These are phyloP conservation scores for Neoscelio sp. DNA, from an alignment of 2,888 invertebrate species.

Conservation along the genomic window DNA sequence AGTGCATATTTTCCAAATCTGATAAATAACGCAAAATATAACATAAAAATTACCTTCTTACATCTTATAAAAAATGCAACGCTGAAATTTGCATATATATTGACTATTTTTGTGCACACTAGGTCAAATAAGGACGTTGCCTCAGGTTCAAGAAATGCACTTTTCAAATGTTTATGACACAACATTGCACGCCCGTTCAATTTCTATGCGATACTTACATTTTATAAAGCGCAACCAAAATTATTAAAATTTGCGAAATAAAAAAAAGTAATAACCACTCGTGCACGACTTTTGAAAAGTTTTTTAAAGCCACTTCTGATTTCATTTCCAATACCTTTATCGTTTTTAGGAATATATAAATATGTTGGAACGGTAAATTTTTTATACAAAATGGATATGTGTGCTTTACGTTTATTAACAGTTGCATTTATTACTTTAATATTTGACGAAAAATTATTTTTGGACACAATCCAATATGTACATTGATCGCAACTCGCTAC, in stretches of 20 bases:
- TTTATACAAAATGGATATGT: slow-evolving; percentile 21
- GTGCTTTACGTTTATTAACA: slow-evolving; percentile 43
- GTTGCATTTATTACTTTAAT: slow-evolving; percentile 45
- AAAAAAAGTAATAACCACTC: background rate
- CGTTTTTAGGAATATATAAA: background rate
- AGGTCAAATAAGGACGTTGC: slow-evolving; percentile 54
- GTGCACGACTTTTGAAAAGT: slow-evolving; percentile 5
- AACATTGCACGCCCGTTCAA: slow-evolving; percentile 5
- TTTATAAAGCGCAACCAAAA: slow-evolving; percentile 36
- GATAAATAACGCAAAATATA: too few species aligned
- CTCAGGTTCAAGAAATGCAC: slow-evolving; percentile 28
- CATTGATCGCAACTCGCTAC: slow-evolving; percentile 39
- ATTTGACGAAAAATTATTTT: slow-evolving; percentile 42
- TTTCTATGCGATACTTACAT: slow-evolving; percentile 12
- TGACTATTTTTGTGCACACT: slow-evolving; percentile 51
- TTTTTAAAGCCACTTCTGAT: slow-evolving; percentile 18
- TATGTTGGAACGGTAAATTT: slow-evolving; percentile 29
- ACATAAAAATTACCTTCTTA: slow-evolving; percentile 41
- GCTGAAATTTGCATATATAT: slow-evolving; percentile 57
- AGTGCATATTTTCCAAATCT: too few species aligned
- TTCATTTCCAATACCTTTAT: slow-evolving; percentile 33
- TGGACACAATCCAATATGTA: slow-evolving; percentile 39
- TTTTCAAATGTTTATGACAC: slow-evolving; percentile 33
- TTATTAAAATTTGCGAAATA: slow-evolving; percentile 34
- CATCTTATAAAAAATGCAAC: slow-evolving; percentile 41